A percentile compares a stretch with the other conserved stretches of the same genome.
Evolutionary conservation across 2,888 invertebrate genomes (phyloP).

Genomic region (Scaptomyza tumidula): DNA sequence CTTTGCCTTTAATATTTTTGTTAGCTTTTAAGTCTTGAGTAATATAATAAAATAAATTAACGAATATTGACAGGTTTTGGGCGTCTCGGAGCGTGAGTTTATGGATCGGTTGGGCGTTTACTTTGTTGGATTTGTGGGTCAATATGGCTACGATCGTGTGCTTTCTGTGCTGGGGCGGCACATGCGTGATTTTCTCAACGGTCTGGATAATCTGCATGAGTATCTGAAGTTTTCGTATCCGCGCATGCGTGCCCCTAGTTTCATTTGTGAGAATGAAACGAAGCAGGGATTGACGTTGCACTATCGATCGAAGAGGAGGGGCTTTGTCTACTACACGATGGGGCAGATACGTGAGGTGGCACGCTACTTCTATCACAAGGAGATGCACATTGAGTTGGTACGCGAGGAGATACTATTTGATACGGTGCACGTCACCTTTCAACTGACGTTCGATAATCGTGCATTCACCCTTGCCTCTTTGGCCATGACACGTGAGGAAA

Average conservation of each 20-base stretch:
- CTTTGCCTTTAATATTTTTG: background rate
- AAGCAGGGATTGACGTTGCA: constrained; percentile 96
- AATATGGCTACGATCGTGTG: constrained; percentile 97
- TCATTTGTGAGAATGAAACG: constrained; percentile 98
- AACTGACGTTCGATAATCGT: constrained; percentile 96
- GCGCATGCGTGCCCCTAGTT: constrained; percentile 94
- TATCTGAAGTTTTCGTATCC: constrained; percentile 98
- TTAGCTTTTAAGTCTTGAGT: too few species aligned
- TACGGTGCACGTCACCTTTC: constrained; percentile 96
- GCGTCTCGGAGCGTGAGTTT: constrained; percentile 94
- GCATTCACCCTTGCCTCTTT: constrained; percentile 93
- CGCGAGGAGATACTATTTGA: constrained; percentile 94
- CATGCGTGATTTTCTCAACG: constrained; percentile 97
- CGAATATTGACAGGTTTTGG: constrained; percentile 88
- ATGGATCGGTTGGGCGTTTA: constrained; percentile 97
- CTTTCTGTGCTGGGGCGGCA: constrained; percentile 95
- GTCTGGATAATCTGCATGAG: constrained; percentile 98
- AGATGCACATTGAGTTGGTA: constrained; percentile 95
- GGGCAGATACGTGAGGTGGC: constrained; percentile 97
- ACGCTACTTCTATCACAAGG: constrained; percentile 96
- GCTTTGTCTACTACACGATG: constrained; percentile 98
- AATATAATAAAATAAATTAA: too few species aligned
- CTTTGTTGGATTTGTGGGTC: constrained; percentile 96
- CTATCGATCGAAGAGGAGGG: constrained; percentile 95
- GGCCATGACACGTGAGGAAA: constrained; percentile 94